Percentiles rank a stretch among this genome's conserved stretches.
These are phyloP conservation scores for Eulemur rufifrons DNA, from an alignment of 2,113 vertebrate genomes.

Conservation along the genomic window DNA sequence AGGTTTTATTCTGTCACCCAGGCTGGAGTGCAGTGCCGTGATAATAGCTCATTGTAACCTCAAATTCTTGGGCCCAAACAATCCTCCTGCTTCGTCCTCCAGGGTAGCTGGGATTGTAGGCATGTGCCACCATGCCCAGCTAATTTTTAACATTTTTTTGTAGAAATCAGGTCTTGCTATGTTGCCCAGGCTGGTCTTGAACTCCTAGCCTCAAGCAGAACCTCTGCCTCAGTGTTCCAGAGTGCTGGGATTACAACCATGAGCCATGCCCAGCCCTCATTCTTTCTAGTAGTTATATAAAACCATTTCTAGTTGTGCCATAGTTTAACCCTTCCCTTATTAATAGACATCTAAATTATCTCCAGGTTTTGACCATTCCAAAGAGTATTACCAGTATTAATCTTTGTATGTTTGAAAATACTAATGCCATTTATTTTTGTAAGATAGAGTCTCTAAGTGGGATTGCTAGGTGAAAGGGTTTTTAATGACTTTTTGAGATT, in stretches of 20 bases:
- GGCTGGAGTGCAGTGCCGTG: neutral
- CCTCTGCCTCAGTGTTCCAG: no score
- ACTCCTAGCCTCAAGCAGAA: no score
- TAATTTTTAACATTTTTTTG: no score
- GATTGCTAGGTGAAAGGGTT: neutral
- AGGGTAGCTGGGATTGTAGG: no score
- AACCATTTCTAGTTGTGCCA: neutral
- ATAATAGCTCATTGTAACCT: neutral
- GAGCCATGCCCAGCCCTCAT: no score
- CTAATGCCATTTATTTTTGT: neutral
- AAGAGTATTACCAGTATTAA: neutral
- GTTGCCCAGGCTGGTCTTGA: no score
- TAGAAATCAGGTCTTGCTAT: no score
- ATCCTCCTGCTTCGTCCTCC: neutral
- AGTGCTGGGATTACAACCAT: no score
- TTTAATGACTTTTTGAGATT: neutral
- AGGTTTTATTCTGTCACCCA: neutral
- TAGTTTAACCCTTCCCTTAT: neutral
- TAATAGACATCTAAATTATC: neutral
- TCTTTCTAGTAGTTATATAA: neutral
- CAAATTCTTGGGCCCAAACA: neutral
- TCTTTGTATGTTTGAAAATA: neutral
- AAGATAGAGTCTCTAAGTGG: neutral
- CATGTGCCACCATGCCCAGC: no score
- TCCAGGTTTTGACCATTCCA: neutral